A percentile compares a stretch with the other conserved stretches of the same genome.
These are phyloP conservation scores for Philypnodon macrostomus DNA, from an alignment of 2,797 vertebrate genomes.

Conservation along the genomic window DNA sequence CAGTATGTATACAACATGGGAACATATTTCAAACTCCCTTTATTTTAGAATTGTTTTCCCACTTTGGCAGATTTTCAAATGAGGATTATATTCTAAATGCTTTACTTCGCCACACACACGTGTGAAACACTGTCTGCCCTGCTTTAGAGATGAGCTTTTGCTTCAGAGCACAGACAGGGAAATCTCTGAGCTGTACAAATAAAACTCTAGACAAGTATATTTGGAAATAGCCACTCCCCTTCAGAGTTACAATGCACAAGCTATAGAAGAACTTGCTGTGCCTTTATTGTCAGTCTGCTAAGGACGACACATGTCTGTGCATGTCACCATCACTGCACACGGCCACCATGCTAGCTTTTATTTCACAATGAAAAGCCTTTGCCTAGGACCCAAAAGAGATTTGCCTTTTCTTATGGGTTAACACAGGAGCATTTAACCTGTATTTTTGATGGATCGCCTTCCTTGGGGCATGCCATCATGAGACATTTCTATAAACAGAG, in stretches of 20 bases:
- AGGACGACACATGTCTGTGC: constrained; percentile 44
- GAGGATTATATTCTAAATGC: constrained; percentile 1
- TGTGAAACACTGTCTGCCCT: constrained; percentile 2
- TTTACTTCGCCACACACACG: neutral
- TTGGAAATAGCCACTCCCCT: constrained; percentile 45
- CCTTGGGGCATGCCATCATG: constrained; percentile 17
- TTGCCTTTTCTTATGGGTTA: constrained; percentile 16
- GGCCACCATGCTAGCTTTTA: constrained; percentile 18
- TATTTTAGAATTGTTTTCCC: constrained; percentile 13
- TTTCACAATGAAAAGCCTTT: constrained; percentile 22
- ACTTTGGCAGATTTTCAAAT: constrained; percentile 3
- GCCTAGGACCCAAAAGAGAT: neutral
- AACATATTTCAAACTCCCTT: no score
- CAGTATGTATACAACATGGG: constrained; percentile 31
- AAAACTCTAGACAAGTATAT: constrained; percentile 32
- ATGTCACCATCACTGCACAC: constrained; percentile 31
- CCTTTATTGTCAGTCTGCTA: constrained; percentile 46
- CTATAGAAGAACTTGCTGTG: constrained; percentile 56
- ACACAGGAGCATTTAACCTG: constrained; percentile 47
- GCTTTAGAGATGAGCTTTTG: constrained; percentile 26
- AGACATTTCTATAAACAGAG: constrained; percentile 27
- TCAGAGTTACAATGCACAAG: constrained; percentile 61
- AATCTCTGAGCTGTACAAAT: constrained; percentile 31
- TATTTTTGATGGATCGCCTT: constrained; percentile 42
- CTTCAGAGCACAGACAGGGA: constrained; percentile 21